Conservation (phyloP, 2,113 vertebrate species). For the Miniopterus natalensis region DNA sequence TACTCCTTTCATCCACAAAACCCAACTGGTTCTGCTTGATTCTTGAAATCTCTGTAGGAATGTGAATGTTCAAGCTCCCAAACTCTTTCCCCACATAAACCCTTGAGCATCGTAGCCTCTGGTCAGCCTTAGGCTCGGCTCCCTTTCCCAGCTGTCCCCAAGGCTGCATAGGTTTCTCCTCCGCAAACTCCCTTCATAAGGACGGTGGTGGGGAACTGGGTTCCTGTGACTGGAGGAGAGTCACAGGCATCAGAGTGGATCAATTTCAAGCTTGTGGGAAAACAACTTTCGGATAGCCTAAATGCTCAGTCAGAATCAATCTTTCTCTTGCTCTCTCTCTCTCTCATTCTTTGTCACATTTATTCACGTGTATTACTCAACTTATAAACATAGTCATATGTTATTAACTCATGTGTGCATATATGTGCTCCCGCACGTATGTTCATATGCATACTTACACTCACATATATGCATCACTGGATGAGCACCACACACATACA, state of each 20-base stretch:
- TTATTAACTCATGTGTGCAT: background rate
- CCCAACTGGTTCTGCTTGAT: background rate
- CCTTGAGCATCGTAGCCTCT: background rate
- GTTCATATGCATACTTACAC: background rate
- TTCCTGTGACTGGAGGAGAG: conserved; percentile 38
- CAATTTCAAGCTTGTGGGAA: conserved; percentile 51
- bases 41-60: conserved; percentile 14
- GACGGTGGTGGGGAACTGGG: background rate
- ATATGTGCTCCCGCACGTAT: background rate
- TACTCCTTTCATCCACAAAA: background rate
- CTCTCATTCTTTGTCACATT: background rate
- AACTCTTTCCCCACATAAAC: background rate
- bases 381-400: background rate
- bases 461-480: background rate
- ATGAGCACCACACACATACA: background rate
- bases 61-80: background rate
- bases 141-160: background rate
- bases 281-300: conserved; percentile 1
- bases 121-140: background rate
- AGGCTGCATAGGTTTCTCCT: background rate
- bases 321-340: background rate
- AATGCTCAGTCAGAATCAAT: conserved; percentile 1
- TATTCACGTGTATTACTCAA: background rate
- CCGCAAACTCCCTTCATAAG: background rate
- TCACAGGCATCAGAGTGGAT: background rate